Conservation (phyloP, 2,797 vertebrate genomes). For the Halcyon chelicuti region DNA sequence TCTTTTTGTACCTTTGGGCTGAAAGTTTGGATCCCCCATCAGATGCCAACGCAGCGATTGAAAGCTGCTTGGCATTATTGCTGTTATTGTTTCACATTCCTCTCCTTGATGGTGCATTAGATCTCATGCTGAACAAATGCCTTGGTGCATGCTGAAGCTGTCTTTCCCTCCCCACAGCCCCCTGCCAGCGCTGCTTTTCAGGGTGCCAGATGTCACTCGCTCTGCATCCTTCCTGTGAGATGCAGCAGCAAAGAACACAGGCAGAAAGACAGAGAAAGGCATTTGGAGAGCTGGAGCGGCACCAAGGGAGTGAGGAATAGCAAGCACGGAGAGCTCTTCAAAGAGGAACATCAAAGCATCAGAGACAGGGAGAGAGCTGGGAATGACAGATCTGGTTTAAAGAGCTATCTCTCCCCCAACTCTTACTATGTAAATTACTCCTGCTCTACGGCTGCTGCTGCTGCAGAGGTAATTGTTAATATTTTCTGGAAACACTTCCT, state of each 20-base stretch:
- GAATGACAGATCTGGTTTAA: constrained; percentile 76
- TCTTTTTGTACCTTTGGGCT: background rate
- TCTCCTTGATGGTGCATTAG: background rate
- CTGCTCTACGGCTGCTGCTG: background rate
- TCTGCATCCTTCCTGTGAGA: background rate
- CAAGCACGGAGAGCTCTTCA: constrained; percentile 63
- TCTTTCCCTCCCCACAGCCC: background rate
- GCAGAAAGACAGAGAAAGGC: background rate
- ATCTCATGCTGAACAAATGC: background rate
- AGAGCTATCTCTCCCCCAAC: constrained; percentile 72
- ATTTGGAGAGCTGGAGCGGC: constrained; percentile 40
- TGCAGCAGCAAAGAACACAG: background rate
- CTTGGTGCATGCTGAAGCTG: accelerated
- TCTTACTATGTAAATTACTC: constrained; percentile 70
- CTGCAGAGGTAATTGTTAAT: background rate
- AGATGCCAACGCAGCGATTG: accelerated
- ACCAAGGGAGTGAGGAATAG: constrained; percentile 55
- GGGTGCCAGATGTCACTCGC: background rate
- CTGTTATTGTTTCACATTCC: background rate
- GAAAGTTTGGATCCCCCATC: background rate
- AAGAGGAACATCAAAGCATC: constrained; percentile 73
- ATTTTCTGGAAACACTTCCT: constrained; percentile 26
- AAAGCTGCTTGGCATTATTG: background rate
- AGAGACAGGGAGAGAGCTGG: constrained; percentile 43
- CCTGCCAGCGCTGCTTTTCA: background rate